These are phyloP conservation scores for Apis dorsata DNA, from an alignment of 1,140 invertebrate species.

Conservation along the genomic window DNA sequence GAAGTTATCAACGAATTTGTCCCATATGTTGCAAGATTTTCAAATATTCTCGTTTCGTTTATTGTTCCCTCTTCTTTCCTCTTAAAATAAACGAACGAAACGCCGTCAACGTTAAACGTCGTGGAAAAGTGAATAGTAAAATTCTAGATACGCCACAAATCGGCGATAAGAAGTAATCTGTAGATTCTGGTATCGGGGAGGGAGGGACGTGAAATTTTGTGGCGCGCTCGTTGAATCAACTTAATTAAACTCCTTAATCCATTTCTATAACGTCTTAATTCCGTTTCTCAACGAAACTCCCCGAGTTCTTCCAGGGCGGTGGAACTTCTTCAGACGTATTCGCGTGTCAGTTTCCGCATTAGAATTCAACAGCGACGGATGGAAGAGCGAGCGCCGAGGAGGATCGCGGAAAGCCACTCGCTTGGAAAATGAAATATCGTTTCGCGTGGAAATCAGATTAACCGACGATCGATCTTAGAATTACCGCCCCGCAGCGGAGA, in stretches of 20 bases:
- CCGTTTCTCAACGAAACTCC: constrained; percentile 55
- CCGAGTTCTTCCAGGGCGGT: constrained; percentile 38
- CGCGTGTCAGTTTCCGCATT: constrained; percentile 62
- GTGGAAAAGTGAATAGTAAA: constrained; percentile 1
- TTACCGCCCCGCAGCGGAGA: not conserved
- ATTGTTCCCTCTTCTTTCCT: not conserved
- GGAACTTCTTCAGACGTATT: constrained; percentile 53
- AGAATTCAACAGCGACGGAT: constrained; percentile 46
- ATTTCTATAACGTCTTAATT: constrained; percentile 68
- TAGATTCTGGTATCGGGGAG: not conserved
- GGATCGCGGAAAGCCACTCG: constrained; percentile 42
- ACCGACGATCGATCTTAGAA: constrained; percentile 35
- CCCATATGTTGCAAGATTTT: too few relatives aligned
- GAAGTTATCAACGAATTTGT: too few relatives aligned
- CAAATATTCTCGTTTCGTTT: too few relatives aligned
- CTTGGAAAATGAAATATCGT: constrained; percentile 61
- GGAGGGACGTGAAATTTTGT: constrained; percentile 41
- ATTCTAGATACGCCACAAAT: constrained; percentile 32
- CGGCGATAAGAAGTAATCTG: constrained; percentile 45
- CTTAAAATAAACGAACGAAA: not conserved
- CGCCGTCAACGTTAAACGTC: too few relatives aligned
- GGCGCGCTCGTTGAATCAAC: constrained; percentile 60
- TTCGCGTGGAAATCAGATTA: constrained; percentile 42
- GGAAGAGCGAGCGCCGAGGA: constrained; percentile 29
- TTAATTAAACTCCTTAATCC: constrained; percentile 69